Evolutionary conservation across 2,888 invertebrate genomes (phyloP).

Genomic region (Sphecodes monilicornis): DNA sequence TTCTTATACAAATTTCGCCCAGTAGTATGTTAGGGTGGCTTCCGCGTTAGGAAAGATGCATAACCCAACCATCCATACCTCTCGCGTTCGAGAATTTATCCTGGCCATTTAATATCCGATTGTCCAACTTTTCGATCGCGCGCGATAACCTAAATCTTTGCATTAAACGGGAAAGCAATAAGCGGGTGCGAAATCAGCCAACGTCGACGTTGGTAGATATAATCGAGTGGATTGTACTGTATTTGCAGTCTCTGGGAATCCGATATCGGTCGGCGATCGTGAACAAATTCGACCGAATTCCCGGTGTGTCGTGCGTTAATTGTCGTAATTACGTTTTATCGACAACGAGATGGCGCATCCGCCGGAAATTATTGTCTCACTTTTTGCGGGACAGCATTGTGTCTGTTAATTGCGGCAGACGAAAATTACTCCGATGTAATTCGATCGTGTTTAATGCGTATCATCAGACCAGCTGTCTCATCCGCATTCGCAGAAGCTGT

Average conservation of each 20-base stretch:
- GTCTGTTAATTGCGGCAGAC: constrained; percentile 39
- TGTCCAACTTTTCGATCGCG: not conserved
- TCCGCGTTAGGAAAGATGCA: not conserved
- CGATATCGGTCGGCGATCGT: constrained; percentile 7
- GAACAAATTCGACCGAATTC: constrained; percentile 48
- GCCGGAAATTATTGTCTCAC: constrained; percentile 51
- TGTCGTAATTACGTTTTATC: constrained; percentile 61
- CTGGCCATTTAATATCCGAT: not conserved
- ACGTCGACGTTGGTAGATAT: constrained; percentile 14
- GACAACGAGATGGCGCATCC: constrained; percentile 43
- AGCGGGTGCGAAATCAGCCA: not conserved
- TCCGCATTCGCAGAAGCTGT: constrained; percentile 9
- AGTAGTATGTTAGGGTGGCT: not conserved
- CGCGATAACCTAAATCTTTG: constrained; percentile 6
- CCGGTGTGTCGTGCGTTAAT: constrained; percentile 44
- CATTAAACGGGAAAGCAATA: constrained; percentile 3
- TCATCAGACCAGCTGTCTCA: constrained; percentile 28
- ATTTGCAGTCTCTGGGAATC: not conserved
- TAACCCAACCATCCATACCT: too few relatives aligned
- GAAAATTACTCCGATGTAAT: constrained; percentile 48
- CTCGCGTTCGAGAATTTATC: not conserved
- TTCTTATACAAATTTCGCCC: too few relatives aligned
- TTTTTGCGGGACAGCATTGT: constrained; percentile 43
- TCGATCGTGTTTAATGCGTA: constrained; percentile 38
- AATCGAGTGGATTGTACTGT: constrained; percentile 13